phyloP scores from a whole-genome alignment of 2,888 invertebrate species.

The Agrochola litura region DNA sequence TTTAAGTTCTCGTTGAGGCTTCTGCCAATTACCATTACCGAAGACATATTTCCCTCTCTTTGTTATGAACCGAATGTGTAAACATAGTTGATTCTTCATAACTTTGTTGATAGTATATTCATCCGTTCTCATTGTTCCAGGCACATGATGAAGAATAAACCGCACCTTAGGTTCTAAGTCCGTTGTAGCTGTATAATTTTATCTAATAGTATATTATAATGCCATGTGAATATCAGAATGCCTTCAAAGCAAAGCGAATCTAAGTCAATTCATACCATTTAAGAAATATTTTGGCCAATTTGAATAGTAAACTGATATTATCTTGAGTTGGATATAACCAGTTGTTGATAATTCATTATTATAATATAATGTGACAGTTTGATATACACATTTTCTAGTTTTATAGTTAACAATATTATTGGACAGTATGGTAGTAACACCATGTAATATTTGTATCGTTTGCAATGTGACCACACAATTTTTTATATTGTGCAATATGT shows the following conservation, averaged over 20 bases:
- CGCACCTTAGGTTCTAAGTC: slow-evolving; percentile 94
- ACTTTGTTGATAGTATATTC: slow-evolving; percentile 14
- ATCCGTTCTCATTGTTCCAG: slow-evolving; percentile 89
- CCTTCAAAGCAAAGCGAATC: slow-evolving; percentile 81
- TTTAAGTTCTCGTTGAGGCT: not conserved
- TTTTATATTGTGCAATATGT: slow-evolving; percentile 47
- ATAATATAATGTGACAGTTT: slow-evolving; percentile 20
- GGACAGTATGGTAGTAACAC: slow-evolving; percentile 34
- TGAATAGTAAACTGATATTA: slow-evolving; percentile 32
- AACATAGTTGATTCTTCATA: slow-evolving; percentile 1
- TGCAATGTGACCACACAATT: slow-evolving; percentile 31
- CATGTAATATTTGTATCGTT: slow-evolving; percentile 34
- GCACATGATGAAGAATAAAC: slow-evolving; percentile 96
- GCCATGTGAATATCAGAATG: slow-evolving; percentile 82
- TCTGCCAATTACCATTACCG: not conserved
- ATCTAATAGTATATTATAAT: slow-evolving; percentile 79
- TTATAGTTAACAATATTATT: slow-evolving; percentile 34
- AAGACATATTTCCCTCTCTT: not conserved
- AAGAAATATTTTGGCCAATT: slow-evolving; percentile 79
- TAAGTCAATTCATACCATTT: slow-evolving; percentile 86
- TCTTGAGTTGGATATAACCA: slow-evolving; percentile 28
- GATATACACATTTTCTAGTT: slow-evolving; percentile 35
- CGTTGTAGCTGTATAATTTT: slow-evolving; percentile 81
- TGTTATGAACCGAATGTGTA: slow-evolving; percentile 20
- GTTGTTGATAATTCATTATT: slow-evolving; percentile 35